Conservation (phyloP, 2,888 invertebrate genomes). For the Frankliniella intonsa region DNA sequence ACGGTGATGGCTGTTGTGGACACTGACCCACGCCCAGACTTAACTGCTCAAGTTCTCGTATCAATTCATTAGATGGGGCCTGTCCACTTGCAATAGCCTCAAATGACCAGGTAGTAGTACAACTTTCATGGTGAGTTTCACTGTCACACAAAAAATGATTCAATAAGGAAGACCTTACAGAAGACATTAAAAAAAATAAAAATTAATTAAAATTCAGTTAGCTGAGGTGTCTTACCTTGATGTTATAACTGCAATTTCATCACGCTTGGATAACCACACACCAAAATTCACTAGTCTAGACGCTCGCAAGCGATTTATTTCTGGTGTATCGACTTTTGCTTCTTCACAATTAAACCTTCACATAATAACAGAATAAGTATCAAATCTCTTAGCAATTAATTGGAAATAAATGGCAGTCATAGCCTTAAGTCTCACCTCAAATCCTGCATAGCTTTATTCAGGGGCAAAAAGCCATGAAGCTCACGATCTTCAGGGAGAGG, state of each 20-base stretch:
- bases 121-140: constrained; percentile 25
- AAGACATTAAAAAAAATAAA: background rate
- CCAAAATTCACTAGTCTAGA: constrained; percentile 52
- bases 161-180: no score
- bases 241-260: constrained; percentile 45
- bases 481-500: constrained; percentile 77
- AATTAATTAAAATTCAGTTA: no score
- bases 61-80: constrained; percentile 46
- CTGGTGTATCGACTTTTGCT: constrained; percentile 45
- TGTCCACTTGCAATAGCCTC: constrained; percentile 33
- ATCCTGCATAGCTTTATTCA: constrained; percentile 56
- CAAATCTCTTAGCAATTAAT: background rate
- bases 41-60: constrained; percentile 55
- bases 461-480: constrained; percentile 71
- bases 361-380: constrained; percentile 12
- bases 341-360: constrained; percentile 48
- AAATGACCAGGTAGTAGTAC: background rate
- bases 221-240: constrained; percentile 31
- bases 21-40: constrained; percentile 45
- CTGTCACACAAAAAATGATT: background rate
- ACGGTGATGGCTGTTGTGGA: constrained; percentile 42
- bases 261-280: constrained; percentile 49
- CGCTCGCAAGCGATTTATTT: constrained; percentile 51
- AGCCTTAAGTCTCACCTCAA: constrained; percentile 45
- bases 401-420: background rate